These are phyloP conservation scores for Microctonus aethiopoides DNA, from an alignment of 2,888 invertebrate species.

Conservation along the genomic window DNA sequence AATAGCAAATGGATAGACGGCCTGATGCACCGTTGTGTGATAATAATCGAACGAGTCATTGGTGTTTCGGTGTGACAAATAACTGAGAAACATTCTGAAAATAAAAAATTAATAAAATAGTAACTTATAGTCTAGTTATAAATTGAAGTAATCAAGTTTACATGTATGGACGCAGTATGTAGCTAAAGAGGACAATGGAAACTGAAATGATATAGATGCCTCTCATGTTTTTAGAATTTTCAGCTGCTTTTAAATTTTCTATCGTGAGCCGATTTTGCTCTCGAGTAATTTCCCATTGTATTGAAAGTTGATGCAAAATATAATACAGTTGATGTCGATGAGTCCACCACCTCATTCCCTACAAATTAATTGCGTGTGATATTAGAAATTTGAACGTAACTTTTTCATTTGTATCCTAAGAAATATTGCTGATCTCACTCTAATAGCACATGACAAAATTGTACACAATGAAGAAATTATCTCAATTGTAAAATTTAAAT, in stretches of 20 bases:
- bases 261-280: background rate
- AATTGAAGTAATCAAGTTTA: no score
- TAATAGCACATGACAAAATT: background rate
- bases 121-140: no score
- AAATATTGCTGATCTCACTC: background rate
- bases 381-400: background rate
- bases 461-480: background rate
- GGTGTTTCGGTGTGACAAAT: no score
- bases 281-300: background rate
- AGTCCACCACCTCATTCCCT: slow-evolving; percentile 1
- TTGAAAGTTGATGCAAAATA: background rate
- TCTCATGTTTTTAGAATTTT: background rate
- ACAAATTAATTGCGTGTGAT: background rate
- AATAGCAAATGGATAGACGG: no score
- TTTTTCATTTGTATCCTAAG: background rate
- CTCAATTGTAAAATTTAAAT: background rate
- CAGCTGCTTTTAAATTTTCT: background rate
- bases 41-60: no score
- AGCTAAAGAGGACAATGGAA: background rate
- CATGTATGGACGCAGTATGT: slow-evolving; percentile 1
- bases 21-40: no score
- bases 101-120: no score
- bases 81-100: no score
- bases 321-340: background rate
- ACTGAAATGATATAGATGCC: background rate